Evolutionary conservation across 2,113 vertebrate species (phyloP), one percentile per base, ranked within the genome.

Genomic region (Oenanthe oenanthe): DNA sequence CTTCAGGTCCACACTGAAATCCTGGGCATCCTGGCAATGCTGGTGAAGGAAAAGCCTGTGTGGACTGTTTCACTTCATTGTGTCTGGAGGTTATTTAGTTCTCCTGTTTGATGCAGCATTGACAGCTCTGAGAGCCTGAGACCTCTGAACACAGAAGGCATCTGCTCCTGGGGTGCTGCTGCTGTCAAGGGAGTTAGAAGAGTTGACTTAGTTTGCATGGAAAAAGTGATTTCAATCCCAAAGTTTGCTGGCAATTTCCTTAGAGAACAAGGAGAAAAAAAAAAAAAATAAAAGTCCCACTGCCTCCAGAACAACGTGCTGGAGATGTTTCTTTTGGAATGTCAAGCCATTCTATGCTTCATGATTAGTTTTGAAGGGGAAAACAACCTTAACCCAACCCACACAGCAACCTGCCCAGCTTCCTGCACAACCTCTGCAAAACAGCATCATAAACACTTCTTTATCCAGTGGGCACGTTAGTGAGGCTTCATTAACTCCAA

Each of bases 401-500:
- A 76, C 82, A 57, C 9, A 65, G 71, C 34, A 36, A 76, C 91
- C 68, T 79, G 63, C 65, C 86, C 60, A 17, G 76, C 85, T 66
- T 54, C 74, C 78, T 20, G 57, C 71, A 73, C 56, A 62, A 43
- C 81, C 85, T 85, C 74, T 51, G 78, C 84, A 78, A 71, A 95
- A 60, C 47, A 70, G 71, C 36, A 51, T 66, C 89, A 93, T 77
- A 94, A 94, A 85, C 90, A 86, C 85, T 95, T 84, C 93, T 96
- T 77, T 63, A 92, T 92, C 85, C 72, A 36, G 75, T 45, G 90
- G 75, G 67, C 82, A 43, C 1, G 67, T 90, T 92, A 94, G 88
- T 71, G 88, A 96, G 63, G 93, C 94, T 92, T 96, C 95, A 88
- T 96, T 96, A 96, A 96, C 79, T 88, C 85, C 2, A 3, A 68